phyloP scores from a whole-genome alignment of 2,888 invertebrate species.

The Phaedon cochleariae region DNA sequence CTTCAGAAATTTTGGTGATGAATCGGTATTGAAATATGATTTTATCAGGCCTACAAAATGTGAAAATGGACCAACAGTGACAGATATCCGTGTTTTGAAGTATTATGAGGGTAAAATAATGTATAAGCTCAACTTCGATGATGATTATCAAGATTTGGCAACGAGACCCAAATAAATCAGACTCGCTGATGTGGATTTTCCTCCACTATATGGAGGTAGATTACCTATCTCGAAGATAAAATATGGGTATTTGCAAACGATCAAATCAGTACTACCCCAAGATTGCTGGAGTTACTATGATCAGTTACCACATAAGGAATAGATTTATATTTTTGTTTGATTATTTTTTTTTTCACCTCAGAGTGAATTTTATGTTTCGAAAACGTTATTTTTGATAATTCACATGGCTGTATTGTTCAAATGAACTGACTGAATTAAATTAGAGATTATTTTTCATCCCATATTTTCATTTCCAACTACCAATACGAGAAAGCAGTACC shows the following conservation, averaged over 20 bases:
- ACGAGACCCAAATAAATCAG: slow-evolving; percentile 2
- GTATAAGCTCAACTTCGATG: slow-evolving; percentile 20
- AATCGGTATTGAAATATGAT: slow-evolving; percentile 20
- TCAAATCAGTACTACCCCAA: slow-evolving; percentile 16
- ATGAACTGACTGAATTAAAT: too few species aligned
- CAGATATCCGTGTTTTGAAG: slow-evolving; percentile 27
- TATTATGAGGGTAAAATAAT: slow-evolving; percentile 25
- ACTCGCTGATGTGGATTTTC: background rate
- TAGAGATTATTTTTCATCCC: too few species aligned
- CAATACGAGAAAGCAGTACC: too few species aligned
- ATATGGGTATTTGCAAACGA: slow-evolving; percentile 20
- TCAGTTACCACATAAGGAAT: slow-evolving; percentile 13
- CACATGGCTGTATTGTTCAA: too few species aligned
- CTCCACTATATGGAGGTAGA: background rate
- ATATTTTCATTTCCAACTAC: too few species aligned
- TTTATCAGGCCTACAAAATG: slow-evolving; percentile 31
- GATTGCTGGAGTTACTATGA: slow-evolving; percentile 29
- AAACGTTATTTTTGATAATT: too few species aligned
- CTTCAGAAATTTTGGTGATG: slow-evolving; percentile 22
- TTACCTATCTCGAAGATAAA: slow-evolving; percentile 18
- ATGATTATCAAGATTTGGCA: slow-evolving; percentile 14
- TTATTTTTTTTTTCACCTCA: too few species aligned
- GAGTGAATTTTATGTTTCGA: too few species aligned
- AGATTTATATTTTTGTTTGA: too few species aligned
- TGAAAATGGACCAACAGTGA: slow-evolving; percentile 29